phyloP scores from a whole-genome alignment of 2,888 invertebrate genomes.

The Mythimna ferrago region DNA sequence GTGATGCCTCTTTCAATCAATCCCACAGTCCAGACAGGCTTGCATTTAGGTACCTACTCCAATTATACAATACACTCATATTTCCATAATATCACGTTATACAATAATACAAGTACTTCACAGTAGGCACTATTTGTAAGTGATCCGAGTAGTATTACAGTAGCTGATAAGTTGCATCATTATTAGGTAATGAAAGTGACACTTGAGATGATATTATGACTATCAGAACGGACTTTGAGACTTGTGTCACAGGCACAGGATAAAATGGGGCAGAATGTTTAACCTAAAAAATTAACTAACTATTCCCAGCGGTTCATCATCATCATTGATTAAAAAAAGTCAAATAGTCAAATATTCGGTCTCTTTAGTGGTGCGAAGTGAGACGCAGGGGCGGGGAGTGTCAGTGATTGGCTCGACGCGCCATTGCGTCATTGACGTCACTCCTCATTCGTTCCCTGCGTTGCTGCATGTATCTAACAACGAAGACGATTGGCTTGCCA shows the following conservation, averaged over 20 bases:
- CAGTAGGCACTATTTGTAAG: conserved; percentile 30
- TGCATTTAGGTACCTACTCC: neutral
- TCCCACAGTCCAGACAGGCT: neutral
- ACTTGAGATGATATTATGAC: conserved; percentile 26
- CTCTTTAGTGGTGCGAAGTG: too few relatives aligned
- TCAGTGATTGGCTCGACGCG: too few relatives aligned
- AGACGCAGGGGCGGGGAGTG: too few relatives aligned
- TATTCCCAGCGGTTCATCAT: too few relatives aligned
- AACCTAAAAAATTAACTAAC: neutral
- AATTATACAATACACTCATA: neutral
- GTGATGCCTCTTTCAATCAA: too few relatives aligned
- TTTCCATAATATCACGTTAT: neutral
- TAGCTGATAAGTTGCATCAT: conserved; percentile 21
- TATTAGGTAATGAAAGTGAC: conserved; percentile 29
- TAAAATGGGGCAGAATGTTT: conserved; percentile 1
- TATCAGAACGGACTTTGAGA: conserved; percentile 38
- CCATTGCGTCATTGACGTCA: too few relatives aligned
- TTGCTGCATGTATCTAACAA: too few relatives aligned
- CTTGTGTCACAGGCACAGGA: neutral
- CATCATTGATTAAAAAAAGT: too few relatives aligned
- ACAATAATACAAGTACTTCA: neutral
- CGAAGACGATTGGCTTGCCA: too few relatives aligned
- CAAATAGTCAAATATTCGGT: too few relatives aligned
- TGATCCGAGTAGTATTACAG: conserved; percentile 53
- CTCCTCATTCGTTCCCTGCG: too few relatives aligned